A percentile compares a stretch with the other conserved stretches of the same genome.
Evolutionary conservation across 1,140 invertebrate species (phyloP).

Genomic region (Schlechtendalia chinensis): DNA sequence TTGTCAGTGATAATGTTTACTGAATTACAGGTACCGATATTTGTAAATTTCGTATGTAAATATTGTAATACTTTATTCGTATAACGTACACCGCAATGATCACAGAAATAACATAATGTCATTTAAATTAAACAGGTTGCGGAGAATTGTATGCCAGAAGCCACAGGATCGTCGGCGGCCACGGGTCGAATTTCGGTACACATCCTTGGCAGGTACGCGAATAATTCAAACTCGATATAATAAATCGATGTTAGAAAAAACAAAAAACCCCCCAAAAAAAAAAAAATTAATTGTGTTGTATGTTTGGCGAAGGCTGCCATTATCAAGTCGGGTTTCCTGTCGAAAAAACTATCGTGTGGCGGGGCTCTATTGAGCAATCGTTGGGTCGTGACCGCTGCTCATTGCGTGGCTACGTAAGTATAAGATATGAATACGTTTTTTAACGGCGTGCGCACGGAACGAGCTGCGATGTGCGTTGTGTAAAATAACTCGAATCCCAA

Average conservation of each 20-base stretch:
- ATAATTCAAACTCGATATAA: no score
- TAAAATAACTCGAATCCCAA: no score
- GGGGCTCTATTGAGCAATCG: conserved; percentile 84
- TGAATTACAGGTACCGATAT: no score
- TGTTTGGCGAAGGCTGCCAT: conserved; percentile 68
- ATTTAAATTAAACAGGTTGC: conserved; percentile 64
- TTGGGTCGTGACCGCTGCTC: conserved; percentile 86
- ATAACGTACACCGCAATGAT: no score
- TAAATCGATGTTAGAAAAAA: no score
- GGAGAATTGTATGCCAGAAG: conserved; percentile 81
- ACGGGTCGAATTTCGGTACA: conserved; percentile 82
- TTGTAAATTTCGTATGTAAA: no score
- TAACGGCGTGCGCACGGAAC: no score
- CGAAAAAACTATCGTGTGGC: conserved; percentile 86
- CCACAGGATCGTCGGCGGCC: conserved; percentile 89
- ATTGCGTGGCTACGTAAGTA: conserved; percentile 84
- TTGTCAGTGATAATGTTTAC: no score
- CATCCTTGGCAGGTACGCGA: conserved; percentile 87
- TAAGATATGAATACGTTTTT: neutral
- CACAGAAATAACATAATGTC: no score
- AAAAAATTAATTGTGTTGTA: conserved; percentile 30
- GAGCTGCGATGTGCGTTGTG: no score
- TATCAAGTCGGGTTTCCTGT: conserved; percentile 86
- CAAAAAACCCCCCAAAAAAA: no score
- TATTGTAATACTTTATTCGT: no score